Conservation (phyloP, 2,888 invertebrate genomes). For the Sclerodermus sp. region DNA sequence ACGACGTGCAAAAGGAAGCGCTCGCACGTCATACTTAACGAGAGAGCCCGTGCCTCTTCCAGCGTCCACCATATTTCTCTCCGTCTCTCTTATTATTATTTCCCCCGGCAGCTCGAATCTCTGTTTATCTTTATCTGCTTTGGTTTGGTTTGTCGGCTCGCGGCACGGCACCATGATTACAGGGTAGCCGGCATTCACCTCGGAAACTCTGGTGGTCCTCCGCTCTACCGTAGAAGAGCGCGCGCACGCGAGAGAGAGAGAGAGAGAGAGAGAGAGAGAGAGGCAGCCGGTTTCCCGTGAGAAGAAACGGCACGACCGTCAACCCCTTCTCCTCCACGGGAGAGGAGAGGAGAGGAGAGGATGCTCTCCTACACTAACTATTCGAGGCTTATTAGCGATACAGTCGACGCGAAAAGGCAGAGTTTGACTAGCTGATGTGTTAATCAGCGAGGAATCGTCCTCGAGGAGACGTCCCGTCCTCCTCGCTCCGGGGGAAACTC, state of each 20-base stretch:
- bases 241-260: too few species aligned
- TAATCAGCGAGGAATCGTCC: slow-evolving; percentile 48
- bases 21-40: slow-evolving; percentile 57
- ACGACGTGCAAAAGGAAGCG: slow-evolving; percentile 48
- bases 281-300: not conserved
- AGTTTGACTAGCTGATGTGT: slow-evolving; percentile 38
- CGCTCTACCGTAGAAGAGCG: slow-evolving; percentile 20
- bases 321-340: too few species aligned
- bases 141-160: slow-evolving; percentile 58
- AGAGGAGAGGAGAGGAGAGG: too few species aligned
- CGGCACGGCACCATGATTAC: slow-evolving; percentile 57
- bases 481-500: too few species aligned
- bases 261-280: not conserved
- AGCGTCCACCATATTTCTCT: not conserved
- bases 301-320: too few species aligned
- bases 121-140: slow-evolving; percentile 59
- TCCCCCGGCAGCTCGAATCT: slow-evolving; percentile 51
- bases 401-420: slow-evolving; percentile 54
- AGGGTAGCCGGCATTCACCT: slow-evolving; percentile 57
- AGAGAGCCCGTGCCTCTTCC: too few species aligned
- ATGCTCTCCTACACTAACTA: slow-evolving; percentile 46
- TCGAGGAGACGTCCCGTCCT: too few species aligned
- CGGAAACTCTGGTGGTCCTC: slow-evolving; percentile 57
- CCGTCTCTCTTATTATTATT: not conserved
- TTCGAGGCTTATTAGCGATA: slow-evolving; percentile 57